Conservation (phyloP, 92 coral and sea anemone species). For the Plumapathes pennacea region DNA sequence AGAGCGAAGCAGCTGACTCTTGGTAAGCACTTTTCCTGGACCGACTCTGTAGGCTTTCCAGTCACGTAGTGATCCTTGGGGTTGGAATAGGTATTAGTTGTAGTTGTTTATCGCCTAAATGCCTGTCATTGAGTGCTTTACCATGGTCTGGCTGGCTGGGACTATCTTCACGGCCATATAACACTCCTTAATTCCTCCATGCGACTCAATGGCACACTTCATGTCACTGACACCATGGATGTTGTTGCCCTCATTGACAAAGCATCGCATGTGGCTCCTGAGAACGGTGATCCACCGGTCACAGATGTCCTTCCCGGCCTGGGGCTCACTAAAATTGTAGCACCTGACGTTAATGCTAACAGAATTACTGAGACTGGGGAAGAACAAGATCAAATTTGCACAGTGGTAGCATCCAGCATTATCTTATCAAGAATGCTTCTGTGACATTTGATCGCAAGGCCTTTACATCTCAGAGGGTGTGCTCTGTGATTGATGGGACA, state of each 20-base stretch:
- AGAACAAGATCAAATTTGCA: no score
- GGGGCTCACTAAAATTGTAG: slow-evolving; percentile 1
- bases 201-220: neutral
- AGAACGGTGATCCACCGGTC: neutral
- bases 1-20: neutral
- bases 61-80: neutral
- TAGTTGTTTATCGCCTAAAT: slow-evolving; percentile 4
- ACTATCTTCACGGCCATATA: neutral
- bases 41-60: slow-evolving; percentile 12
- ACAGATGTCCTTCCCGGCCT: neutral
- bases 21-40: slow-evolving; percentile 1
- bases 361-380: no score
- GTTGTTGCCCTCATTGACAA: slow-evolving; percentile 10
- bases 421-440: no score
- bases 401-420: no score
- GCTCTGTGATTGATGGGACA: no score
- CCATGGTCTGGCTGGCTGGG: neutral
- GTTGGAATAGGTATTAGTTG: no score
- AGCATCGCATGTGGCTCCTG: neutral
- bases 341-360: neutral
- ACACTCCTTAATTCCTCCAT: slow-evolving; percentile 13
- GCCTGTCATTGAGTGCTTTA: slow-evolving; percentile 3
- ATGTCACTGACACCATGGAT: no score
- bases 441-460: no score
- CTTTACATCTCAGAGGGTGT: no score